Evolutionary conservation across 1,140 invertebrate species (phyloP), one percentile per base, ranked within the genome.

Genomic region (Belonocnema kinseyi): DNA sequence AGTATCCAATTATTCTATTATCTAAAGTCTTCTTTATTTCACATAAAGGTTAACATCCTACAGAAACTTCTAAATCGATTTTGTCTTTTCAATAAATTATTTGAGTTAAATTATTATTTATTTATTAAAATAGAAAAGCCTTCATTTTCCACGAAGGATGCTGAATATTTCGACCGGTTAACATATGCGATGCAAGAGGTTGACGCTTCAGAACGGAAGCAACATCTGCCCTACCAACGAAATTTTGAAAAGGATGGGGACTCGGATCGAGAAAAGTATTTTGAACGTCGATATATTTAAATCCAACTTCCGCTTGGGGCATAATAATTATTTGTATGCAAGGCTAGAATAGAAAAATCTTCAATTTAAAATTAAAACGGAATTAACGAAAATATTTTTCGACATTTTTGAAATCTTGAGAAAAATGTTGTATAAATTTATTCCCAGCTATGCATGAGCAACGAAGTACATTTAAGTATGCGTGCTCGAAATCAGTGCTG

Each of bases 401-500:
- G n/a, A 19, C 17, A 21, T 12, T 56, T 56, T 56, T 19, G 12
- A 56, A 19, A 21, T 14, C 14, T 16, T 33, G 16, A 61, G 33
- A 56, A 10, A 56, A 17, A n/a, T 56, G 40, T 26, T 21, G 21
- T 16, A 61, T 61, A 61, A 33, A 33, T 61, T 61, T 61, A 61
- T 61, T 66, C 61, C 21, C 54, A 13, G 17, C 54, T 56, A 26
- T 66, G 13, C 40, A 66, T 66, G n/a, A 66, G 33, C 40, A 66
- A 26, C 26, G 61, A 66, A 40, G 40, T 33, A 66, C 33, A 66
- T 66, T 66, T 66, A 66, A 66, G 21, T 66, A 66, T 66, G n/a
- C 61, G 61, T 33, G 61, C 61, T 66, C 61, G 61, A 66, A 66
- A 66, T 66, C 61, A 66, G 61, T 66, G 26, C 61, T 66, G 61